Evolutionary conservation across 2,888 invertebrate species (phyloP), one percentile per base, ranked within the genome.

Genomic region (Rhogogaster chlorosoma): DNA sequence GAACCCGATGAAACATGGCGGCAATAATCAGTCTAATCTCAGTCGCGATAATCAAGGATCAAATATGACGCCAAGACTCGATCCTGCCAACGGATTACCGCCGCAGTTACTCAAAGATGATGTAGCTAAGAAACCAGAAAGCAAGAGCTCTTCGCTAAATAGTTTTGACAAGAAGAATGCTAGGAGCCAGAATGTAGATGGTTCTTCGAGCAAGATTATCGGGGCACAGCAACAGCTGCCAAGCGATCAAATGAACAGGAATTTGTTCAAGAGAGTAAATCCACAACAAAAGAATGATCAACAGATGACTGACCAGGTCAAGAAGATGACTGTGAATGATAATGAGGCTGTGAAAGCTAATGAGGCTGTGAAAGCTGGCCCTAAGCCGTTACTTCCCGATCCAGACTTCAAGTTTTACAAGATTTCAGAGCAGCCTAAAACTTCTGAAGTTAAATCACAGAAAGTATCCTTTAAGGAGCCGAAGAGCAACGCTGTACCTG

Each of bases 351-450:
- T n/a, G 9, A 77, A 77, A 32, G 32, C 77, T 18, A 49, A 18
- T 2, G 77, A 53, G 29, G n/a, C n/a, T 53, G 49, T n/a, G 9
- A 77, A 77, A 32, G 32, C 77, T 18, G 26, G 9, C 7, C n/a
- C 18, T 32, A 53, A 53, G 12, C 49, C 49, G 4, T 7, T 9
- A 26, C 75, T 49, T 18, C 29, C 32, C 2, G 77, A 77, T 53
- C 77, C 77, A n/a, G 77, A 77, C n/a, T 15, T 77, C n/a, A 53
- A 53, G 0, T 77, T 77, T 32, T 49, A 49, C 15, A 77, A 6
- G 22, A 7, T 29, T 10, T 1, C 77, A n/a, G 29, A 77, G 15
- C 15, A 29, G 15, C 77, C 77, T 18, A n/a, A 32, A 29, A 29
- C 4, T n/a, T 2, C 32, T 7, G 49, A 32, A 0, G n/a, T 32